These are phyloP conservation scores for Chaenocephalus aceratus DNA, from an alignment of 2,113 vertebrate genomes.

Conservation along the genomic window DNA sequence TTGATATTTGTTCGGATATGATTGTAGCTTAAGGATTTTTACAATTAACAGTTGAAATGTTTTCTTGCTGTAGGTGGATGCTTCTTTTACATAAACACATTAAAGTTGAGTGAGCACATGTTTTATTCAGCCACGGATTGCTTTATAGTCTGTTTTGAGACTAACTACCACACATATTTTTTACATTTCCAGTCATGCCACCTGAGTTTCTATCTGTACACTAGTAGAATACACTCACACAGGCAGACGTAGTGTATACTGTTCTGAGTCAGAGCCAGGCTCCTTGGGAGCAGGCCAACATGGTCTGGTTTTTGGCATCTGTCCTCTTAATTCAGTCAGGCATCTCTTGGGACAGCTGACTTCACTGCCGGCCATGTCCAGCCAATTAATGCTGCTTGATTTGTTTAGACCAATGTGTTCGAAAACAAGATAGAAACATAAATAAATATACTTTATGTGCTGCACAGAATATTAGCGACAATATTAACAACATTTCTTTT, in stretches of 20 bases:
- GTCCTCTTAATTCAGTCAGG: slow-evolving; percentile 67
- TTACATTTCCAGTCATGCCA: background rate
- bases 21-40: background rate
- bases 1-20: background rate
- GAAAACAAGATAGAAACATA: background rate
- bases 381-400: background rate
- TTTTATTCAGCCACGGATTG: background rate
- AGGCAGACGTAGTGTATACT: slow-evolving; percentile 31
- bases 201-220: slow-evolving; percentile 11
- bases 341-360: slow-evolving; percentile 65
- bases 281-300: slow-evolving; percentile 47
- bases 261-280: slow-evolving; percentile 58
- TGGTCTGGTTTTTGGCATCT: slow-evolving; percentile 63
- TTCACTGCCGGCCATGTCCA: slow-evolving; percentile 45
- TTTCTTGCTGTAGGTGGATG: background rate
- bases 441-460: background rate
- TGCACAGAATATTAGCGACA: background rate
- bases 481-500: background rate
- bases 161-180: background rate
- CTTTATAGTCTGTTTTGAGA: background rate
- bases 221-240: slow-evolving; percentile 19
- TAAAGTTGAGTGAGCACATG: background rate
- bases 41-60: background rate
- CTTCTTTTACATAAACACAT: background rate
- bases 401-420: background rate